These are phyloP conservation scores for Cephus pygmeus DNA, from an alignment of 2,888 invertebrate genomes.

Conservation along the genomic window DNA sequence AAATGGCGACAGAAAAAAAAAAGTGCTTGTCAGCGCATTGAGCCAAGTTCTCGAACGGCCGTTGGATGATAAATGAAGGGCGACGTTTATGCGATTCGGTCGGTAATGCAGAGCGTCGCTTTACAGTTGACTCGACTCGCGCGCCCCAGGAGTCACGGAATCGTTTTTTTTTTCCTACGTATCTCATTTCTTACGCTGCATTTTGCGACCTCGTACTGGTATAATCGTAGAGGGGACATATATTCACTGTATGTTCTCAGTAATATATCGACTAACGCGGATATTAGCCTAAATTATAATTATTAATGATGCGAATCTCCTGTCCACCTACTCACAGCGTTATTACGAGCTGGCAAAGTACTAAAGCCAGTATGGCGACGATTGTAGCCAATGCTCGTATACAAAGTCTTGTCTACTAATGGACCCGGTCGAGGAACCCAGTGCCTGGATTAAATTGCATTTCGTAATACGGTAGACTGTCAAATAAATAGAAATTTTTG, in stretches of 20 bases:
- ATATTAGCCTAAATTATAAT: background rate
- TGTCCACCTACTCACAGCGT: background rate
- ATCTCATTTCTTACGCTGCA: background rate
- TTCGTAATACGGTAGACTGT: background rate
- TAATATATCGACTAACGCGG: background rate
- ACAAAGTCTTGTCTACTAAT: background rate
- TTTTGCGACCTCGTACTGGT: background rate
- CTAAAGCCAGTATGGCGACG: background rate
- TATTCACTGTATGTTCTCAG: background rate
- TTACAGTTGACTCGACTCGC: background rate
- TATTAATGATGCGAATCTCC: background rate
- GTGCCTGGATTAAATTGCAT: background rate
- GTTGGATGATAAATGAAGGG: background rate
- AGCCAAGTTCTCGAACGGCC: background rate
- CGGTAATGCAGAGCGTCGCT: background rate
- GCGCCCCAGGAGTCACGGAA: background rate
- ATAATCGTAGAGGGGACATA: background rate
- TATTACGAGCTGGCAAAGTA: background rate
- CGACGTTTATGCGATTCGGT: background rate
- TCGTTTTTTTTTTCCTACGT: background rate
- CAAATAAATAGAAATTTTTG: background rate
- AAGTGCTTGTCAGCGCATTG: background rate
- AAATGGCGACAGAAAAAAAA: background rate
- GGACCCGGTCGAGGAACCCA: background rate
- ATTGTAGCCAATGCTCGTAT: background rate